Conservation (phyloP, 1,140 invertebrate species). For the Neodiprion virginianus region DNA sequence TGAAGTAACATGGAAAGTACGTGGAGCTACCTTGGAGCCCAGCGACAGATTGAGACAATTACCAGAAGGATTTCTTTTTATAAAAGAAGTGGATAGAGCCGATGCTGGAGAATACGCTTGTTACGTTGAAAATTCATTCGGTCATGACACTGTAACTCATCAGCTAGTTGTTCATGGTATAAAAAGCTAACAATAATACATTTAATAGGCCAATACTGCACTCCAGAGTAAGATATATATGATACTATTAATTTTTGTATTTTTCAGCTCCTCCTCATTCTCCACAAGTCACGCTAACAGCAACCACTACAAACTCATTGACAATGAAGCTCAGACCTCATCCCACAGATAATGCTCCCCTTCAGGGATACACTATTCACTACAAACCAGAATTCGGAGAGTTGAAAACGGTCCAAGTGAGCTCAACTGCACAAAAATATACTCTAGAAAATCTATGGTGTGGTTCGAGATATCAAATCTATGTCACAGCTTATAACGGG, state of each 20-base stretch:
- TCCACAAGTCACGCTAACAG: slow-evolving; percentile 78
- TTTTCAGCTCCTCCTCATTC: slow-evolving; percentile 80
- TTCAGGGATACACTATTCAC: slow-evolving; percentile 89
- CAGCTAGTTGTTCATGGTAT: slow-evolving; percentile 84
- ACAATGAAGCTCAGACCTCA: slow-evolving; percentile 82
- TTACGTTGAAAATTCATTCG: slow-evolving; percentile 91
- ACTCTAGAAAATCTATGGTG: slow-evolving; percentile 87
- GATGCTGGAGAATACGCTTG: slow-evolving; percentile 93
- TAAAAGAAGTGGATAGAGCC: slow-evolving; percentile 85
- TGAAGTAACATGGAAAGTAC: slow-evolving; percentile 86
- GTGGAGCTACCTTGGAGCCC: slow-evolving; percentile 70
- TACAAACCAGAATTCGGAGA: slow-evolving; percentile 94
- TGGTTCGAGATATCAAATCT: slow-evolving; percentile 90
- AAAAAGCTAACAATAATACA: slow-evolving; percentile 32
- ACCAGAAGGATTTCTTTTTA: slow-evolving; percentile 88
- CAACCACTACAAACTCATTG: slow-evolving; percentile 84
- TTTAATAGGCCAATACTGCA: background rate
- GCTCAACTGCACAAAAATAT: slow-evolving; percentile 79
- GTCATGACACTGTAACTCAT: slow-evolving; percentile 90
- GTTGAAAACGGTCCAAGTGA: slow-evolving; percentile 85
- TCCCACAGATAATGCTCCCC: slow-evolving; percentile 74
- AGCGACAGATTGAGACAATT: slow-evolving; percentile 82
- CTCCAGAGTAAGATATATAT: background rate
- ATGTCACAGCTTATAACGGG: slow-evolving; percentile 90
- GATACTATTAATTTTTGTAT: slow-evolving; percentile 24